Percentiles rank a stretch among this genome's conserved stretches.
phyloP scores from a whole-genome alignment of 2,113 vertebrate genomes.

The Pseudorasbora parva region DNA sequence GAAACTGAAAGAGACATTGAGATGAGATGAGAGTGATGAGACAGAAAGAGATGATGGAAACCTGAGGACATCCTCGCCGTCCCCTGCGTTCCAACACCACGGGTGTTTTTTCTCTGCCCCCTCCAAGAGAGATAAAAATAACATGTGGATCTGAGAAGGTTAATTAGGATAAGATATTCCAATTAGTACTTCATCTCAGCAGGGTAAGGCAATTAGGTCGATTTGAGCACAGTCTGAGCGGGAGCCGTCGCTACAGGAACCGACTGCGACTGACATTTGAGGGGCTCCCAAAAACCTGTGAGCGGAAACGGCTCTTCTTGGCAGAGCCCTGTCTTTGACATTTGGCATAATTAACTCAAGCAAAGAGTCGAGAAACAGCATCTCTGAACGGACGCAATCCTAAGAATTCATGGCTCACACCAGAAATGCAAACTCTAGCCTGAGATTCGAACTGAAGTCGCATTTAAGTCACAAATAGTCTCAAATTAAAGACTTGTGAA shows the following conservation, averaged over 20 bases:
- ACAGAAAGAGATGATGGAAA: constrained; percentile 38
- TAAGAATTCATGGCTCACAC: neutral
- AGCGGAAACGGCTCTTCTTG: constrained; percentile 56
- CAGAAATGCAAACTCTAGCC: neutral
- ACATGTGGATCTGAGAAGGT: constrained; percentile 74
- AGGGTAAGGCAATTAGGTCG: constrained; percentile 76
- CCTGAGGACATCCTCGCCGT: constrained; percentile 21
- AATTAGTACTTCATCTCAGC: constrained; percentile 79
- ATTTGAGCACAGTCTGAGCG: constrained; percentile 64
- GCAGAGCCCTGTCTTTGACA: constrained; percentile 57
- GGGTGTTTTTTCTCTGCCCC: constrained; percentile 11
- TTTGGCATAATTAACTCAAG: constrained; percentile 55
- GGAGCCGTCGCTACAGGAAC: constrained; percentile 45
- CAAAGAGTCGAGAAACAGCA: constrained; percentile 10
- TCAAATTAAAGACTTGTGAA: neutral
- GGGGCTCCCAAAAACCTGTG: constrained; percentile 58
- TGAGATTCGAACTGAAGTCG: neutral
- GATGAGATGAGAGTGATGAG: constrained; percentile 39
- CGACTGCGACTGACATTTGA: constrained; percentile 62
- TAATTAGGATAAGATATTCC: constrained; percentile 80
- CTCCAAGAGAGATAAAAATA: constrained; percentile 73
- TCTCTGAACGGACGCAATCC: neutral
- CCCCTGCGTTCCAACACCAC: neutral
- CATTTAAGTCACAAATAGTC: neutral
- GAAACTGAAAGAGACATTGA: constrained; percentile 39